Percentiles rank a stretch among this genome's conserved stretches.
Conservation (phyloP, 2,797 vertebrate genomes). For the Antrozous pallidus region DNA sequence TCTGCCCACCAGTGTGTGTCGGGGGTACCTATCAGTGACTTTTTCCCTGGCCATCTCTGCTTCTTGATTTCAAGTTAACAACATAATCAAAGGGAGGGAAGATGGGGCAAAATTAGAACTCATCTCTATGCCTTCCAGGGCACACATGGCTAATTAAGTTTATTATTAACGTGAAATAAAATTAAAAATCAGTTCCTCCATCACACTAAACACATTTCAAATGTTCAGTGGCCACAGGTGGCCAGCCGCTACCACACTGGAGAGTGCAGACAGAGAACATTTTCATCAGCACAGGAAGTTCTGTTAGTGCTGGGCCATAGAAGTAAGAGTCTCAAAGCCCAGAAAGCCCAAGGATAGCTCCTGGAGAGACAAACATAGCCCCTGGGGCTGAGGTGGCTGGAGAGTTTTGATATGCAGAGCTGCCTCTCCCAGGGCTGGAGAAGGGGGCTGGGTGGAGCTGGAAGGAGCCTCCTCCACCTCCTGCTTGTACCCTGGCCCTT, state of each 20-base stretch:
- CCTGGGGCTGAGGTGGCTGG: not conserved
- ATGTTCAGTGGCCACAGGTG: not conserved
- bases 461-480: not conserved
- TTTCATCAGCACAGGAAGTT: not conserved
- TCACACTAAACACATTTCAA: not conserved
- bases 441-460: too few relatives aligned
- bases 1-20: too few relatives aligned
- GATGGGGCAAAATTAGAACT: not conserved
- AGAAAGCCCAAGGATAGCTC: not conserved
- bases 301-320: not conserved
- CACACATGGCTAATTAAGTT: not conserved
- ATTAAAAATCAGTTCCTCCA: not conserved
- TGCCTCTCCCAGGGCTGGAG: not conserved
- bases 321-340: not conserved
- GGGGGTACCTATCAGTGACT: too few relatives aligned
- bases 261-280: fast-evolving
- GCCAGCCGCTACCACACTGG: not conserved
- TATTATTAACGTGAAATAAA: not conserved
- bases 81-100: not conserved
- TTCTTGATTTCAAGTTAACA: not conserved
- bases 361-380: not conserved
- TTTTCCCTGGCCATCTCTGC: not conserved
- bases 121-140: not conserved
- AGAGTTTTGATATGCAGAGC: not conserved
- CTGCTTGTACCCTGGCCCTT: not conserved